These are phyloP conservation scores for Subanguina moxae DNA, from an alignment of 1,140 invertebrate species.

Conservation along the genomic window DNA sequence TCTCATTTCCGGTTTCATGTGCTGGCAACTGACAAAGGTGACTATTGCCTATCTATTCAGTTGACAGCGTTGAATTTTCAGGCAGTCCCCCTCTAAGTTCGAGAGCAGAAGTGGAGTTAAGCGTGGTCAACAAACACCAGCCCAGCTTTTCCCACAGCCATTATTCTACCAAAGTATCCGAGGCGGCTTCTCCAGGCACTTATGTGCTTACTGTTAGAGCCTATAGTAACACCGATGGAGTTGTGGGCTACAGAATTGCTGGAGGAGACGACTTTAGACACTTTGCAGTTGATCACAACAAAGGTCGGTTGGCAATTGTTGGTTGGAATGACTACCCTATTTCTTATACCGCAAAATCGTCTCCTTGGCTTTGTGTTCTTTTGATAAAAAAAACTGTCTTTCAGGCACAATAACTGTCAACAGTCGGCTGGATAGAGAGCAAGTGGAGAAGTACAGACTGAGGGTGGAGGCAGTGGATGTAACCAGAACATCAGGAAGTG, in stretches of 20 bases:
- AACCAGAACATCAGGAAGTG: constrained; percentile 59
- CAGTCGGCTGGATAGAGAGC: constrained; percentile 78
- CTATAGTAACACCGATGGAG: constrained; percentile 42
- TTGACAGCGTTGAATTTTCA: constrained; percentile 20
- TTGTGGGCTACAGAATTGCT: constrained; percentile 34
- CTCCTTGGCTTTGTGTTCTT: not conserved
- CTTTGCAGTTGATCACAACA: constrained; percentile 51
- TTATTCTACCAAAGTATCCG: constrained; percentile 35
- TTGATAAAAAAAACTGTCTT: not conserved
- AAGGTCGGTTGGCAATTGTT: constrained; percentile 24
- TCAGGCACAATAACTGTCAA: constrained; percentile 2
- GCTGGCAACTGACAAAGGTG: constrained; percentile 39
- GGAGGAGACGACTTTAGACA: constrained; percentile 29
- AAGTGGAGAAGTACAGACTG: constrained; percentile 71
- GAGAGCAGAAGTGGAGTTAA: constrained; percentile 22
- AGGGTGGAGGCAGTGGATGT: constrained; percentile 78
- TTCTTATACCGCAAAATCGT: not conserved
- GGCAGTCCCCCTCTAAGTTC: constrained; percentile 35
- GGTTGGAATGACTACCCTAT: no score
- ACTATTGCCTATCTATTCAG: constrained; percentile 3
- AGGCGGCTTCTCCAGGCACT: constrained; percentile 33
- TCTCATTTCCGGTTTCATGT: constrained; percentile 34
- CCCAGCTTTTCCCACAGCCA: constrained; percentile 45
- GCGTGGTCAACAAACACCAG: constrained; percentile 36
- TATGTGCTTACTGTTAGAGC: constrained; percentile 32